phyloP scores from a whole-genome alignment of 1,140 invertebrate species.

The Pseudomyrmex concolor region DNA sequence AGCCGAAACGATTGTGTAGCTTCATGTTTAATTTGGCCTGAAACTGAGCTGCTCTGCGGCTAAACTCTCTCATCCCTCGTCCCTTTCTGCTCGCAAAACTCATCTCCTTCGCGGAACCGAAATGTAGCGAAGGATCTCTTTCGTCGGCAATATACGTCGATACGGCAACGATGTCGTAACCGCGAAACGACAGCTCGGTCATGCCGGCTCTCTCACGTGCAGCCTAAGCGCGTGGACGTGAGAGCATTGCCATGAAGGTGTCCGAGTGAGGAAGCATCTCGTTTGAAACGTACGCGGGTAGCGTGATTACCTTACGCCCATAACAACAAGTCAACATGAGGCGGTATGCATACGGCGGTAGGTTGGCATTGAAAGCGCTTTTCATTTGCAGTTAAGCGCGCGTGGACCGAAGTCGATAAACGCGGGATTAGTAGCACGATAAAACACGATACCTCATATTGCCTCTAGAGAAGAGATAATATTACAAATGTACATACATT shows the following conservation, averaged over 20 bases:
- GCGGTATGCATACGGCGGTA: not conserved
- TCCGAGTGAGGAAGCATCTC: conserved; percentile 52
- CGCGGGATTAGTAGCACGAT: not conserved
- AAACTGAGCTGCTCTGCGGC: conserved; percentile 64
- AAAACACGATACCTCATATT: not conserved
- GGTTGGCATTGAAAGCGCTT: conserved; percentile 24
- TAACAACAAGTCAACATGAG: conserved; percentile 53
- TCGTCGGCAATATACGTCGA: conserved; percentile 56
- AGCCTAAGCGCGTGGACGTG: conserved; percentile 50
- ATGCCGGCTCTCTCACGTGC: conserved; percentile 12
- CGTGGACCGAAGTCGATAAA: not conserved
- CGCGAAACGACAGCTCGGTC: conserved; percentile 63
- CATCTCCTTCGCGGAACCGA: conserved; percentile 21
- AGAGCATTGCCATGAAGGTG: conserved; percentile 53
- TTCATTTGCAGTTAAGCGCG: conserved; percentile 31
- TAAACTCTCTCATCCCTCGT: conserved; percentile 35
- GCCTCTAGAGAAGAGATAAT: not conserved
- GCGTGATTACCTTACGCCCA: conserved; percentile 60
- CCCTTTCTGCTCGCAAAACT: conserved; percentile 30
- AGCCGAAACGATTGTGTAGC: conserved; percentile 26
- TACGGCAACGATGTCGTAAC: conserved; percentile 72
- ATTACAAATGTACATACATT: not conserved
- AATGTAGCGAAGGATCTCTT: conserved; percentile 47
- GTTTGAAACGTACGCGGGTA: conserved; percentile 30
- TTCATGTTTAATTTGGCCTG: conserved; percentile 74